phyloP scores from a whole-genome alignment of 53 echinoderm and acorn worm genomes.

The Henricia sp. region DNA sequence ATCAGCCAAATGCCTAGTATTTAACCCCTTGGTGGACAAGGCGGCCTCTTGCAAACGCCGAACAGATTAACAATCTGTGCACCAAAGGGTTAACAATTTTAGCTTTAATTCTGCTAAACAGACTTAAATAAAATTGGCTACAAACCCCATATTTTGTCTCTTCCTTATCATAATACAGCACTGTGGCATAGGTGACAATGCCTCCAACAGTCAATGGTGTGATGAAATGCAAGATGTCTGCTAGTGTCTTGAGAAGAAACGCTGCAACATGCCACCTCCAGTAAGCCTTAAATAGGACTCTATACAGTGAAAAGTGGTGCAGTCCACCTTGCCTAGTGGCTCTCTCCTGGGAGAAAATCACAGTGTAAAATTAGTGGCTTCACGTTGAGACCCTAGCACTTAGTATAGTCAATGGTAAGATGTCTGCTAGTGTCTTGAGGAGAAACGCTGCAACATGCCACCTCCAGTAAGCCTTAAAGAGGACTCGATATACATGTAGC shows the following conservation, averaged over 20 bases:
- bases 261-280: constrained; percentile 23
- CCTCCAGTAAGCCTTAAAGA: constrained; percentile 22
- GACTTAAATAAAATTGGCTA: neutral
- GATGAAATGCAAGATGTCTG: constrained; percentile 41
- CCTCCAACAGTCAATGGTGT: constrained; percentile 36
- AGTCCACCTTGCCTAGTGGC: constrained; percentile 21
- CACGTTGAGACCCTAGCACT: neutral
- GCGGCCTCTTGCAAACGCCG: too few species aligned
- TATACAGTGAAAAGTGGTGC: constrained; percentile 41
- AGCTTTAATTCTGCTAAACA: too few species aligned
- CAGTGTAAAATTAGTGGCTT: too few species aligned
- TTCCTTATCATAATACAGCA: constrained; percentile 45
- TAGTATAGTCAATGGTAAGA: constrained; percentile 31
- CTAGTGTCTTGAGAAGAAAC: constrained; percentile 9
- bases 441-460: constrained; percentile 16
- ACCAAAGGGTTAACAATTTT: too few species aligned
- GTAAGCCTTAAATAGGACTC: constrained; percentile 33
- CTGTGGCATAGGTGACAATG: constrained; percentile 55
- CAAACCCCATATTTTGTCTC: constrained; percentile 11
- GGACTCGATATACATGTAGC: constrained; percentile 21
- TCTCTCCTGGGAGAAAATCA: constrained; percentile 22
- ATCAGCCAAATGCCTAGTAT: too few species aligned
- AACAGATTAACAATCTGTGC: too few species aligned
- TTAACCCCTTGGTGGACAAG: too few species aligned
- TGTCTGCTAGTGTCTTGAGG: constrained; percentile 27